Evolutionary conservation across 2,113 vertebrate species (phyloP), one percentile per base, ranked within the genome.

Genomic region (Cryptotis parvus): DNA sequence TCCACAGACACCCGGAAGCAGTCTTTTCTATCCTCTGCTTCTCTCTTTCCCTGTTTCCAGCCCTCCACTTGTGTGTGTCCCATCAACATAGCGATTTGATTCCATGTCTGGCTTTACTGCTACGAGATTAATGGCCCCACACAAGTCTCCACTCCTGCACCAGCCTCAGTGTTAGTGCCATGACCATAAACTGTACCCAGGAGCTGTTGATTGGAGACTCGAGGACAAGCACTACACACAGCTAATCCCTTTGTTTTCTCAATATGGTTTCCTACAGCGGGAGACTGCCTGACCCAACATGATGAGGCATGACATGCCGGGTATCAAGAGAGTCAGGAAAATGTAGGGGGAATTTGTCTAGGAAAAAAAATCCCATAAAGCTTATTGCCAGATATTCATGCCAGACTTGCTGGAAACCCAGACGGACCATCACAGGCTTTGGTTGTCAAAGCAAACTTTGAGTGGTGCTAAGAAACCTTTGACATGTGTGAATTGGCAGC

Each of bases 381-480:
- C 45, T 15, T 85, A 63, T 61, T 93, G 84, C 75, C 82, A 95
- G 66, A 83, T 49, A 77, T 95, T 93, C 73, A 89, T 66, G 94
- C n/a, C 3, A 84, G 61, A 96, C 14, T 74, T 76, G 82, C 14
- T 95, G 39, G 22, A 79, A 87, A 95, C 49, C 78, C 68, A 69
- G 45, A 90, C 35, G 89, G 95, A 90, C 81, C 86, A 66, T 69
- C 6, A 0, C 14, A 33, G 70, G 15, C 72, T 93, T 94, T 78
- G 29, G 81, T 94, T 90, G 91, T 87, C 93, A 96, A 91, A 94
- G 41, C 89, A 97, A 95, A 96, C 70, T 87, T 61, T 93, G 45
- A 92, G 29, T 68, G 74, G 76, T 87, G 49, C 87, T 66, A 94
- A 94, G 91, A 89, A 77, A 90, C 41, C 31, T 55, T 43, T 81